Conservation (phyloP, 2,888 invertebrate genomes). For the Ochlodes sylvanus region DNA sequence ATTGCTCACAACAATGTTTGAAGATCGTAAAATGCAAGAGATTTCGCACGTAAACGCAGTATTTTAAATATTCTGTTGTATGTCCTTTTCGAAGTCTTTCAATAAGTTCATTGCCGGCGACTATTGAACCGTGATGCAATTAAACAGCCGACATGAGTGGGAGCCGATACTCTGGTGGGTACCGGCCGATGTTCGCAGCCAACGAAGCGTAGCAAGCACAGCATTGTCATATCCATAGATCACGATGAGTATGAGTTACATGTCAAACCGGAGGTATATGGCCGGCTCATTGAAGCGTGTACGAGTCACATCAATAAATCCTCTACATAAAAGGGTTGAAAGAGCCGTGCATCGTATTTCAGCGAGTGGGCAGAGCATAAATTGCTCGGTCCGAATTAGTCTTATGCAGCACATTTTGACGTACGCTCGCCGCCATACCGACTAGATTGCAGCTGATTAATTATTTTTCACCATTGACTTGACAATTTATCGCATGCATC, state of each 20-base stretch:
- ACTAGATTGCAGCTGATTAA: constrained; percentile 26
- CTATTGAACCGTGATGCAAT: constrained; percentile 24
- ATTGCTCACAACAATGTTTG: constrained; percentile 1
- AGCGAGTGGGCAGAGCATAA: constrained; percentile 75
- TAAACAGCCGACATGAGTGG: constrained; percentile 24
- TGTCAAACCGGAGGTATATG: constrained; percentile 64
- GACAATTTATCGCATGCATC: too few species aligned
- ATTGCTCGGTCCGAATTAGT: constrained; percentile 75
- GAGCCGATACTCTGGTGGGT: constrained; percentile 17
- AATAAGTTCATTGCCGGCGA: neutral
- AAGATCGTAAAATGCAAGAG: neutral
- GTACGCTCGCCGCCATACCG: constrained; percentile 47
- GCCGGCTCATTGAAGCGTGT: constrained; percentile 67
- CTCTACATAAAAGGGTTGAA: constrained; percentile 77
- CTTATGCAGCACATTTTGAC: constrained; percentile 77
- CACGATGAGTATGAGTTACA: constrained; percentile 70
- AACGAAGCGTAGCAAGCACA: constrained; percentile 56
- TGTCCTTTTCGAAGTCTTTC: neutral
- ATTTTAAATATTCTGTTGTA: neutral
- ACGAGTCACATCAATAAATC: constrained; percentile 74
- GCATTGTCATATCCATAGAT: constrained; percentile 66
- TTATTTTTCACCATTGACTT: neutral
- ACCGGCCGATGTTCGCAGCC: constrained; percentile 58
- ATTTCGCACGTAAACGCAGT: neutral
- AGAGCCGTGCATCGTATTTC: constrained; percentile 74